Base-by-base conservation (phyloP, 2,113 vertebrate genomes). In the Thinocorus orbignyianus region DNA sequence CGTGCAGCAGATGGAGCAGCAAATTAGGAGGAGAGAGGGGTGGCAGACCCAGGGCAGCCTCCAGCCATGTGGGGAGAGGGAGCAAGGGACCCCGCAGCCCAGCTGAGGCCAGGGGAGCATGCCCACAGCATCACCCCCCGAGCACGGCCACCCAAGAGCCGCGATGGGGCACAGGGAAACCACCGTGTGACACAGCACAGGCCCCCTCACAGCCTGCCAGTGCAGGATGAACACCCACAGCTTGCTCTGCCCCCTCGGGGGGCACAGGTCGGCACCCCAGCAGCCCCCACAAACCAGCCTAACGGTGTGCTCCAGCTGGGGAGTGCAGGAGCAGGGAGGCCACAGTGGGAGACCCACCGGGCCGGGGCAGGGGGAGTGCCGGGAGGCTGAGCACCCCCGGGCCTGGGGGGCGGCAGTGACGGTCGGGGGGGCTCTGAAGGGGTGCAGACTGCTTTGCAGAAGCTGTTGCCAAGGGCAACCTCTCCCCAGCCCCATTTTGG, bases 61-160 rank as follows among this genome's bases (percentile, higher is more conserved):
- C 41, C 65, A 52, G 65, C 0, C 4, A 90, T 54, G 49, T 4
- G 6, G 65, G n/a, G 28, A 79, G 54, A 57, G 71, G 57, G 39
- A 71, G 42, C n/a, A 71, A 88, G 28, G 76, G 74, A 54, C 86
- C 52, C 65, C 25, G 57, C 76, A 80, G 71, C 62, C 60, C 51
- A 23, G 33, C 23, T 51, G 10, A 4, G 66, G 78, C 35, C 42
- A 16, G 1, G 0, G 62, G 51, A 6, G 2, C 0, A 5, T 65
- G 58, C 65, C 55, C 73, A 16, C 26, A 49, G 79, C 79, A 39
- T 30, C 8, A 3, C 10, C 44, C 33, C 44, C 15, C 0, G 0
- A 35, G 51, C 25, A 39, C 64, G 17, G 25, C 17, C 0, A 0
- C 28, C 16, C 62, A 20, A 26, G 26, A 69, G 17, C 35, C 2